Evolutionary conservation across 2,888 invertebrate species (phyloP).

Genomic region (Perithous albicinctus): DNA sequence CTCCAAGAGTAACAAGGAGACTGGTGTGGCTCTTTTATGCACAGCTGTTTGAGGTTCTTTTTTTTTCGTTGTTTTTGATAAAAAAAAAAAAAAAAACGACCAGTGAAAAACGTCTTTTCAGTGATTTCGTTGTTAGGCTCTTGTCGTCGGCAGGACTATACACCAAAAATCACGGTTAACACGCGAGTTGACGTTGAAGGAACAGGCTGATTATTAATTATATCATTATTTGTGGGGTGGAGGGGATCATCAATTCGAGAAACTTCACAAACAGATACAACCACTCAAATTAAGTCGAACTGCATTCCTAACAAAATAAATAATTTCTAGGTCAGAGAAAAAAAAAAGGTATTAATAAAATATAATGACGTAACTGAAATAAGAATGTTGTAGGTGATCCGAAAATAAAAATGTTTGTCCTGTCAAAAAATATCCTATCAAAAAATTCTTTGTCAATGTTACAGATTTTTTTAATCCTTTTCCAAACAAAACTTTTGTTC

Average conservation of each 20-base stretch:
- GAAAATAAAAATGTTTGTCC: not conserved
- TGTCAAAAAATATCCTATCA: not conserved
- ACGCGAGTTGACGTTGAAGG: constrained; percentile 1
- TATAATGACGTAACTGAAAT: no score
- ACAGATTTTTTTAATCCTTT: no score
- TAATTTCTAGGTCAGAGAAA: no score
- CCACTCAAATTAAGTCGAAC: not conserved
- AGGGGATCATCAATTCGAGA: constrained; percentile 11
- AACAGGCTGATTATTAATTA: constrained; percentile 49
- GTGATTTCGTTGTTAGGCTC: constrained; percentile 17
- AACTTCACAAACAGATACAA: constrained; percentile 17
- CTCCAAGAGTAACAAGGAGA: constrained; percentile 45
- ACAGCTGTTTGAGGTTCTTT: constrained; percentile 37
- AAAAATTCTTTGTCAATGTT: no score
- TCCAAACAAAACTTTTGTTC: no score
- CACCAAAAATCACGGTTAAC: constrained; percentile 3
- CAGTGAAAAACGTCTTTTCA: constrained; percentile 64
- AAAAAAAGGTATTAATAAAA: no score
- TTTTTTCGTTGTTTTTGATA: no score
- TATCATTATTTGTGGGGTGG: not conserved
- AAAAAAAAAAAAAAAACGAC: constrained; percentile 16
- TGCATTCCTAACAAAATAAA: constrained; percentile 1
- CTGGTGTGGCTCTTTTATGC: constrained; percentile 37
- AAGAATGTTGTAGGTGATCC: not conserved
- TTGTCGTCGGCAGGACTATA: not conserved